Base-by-base conservation (phyloP, 1,140 invertebrate species). In the Heliconius eleuchia region DNA sequence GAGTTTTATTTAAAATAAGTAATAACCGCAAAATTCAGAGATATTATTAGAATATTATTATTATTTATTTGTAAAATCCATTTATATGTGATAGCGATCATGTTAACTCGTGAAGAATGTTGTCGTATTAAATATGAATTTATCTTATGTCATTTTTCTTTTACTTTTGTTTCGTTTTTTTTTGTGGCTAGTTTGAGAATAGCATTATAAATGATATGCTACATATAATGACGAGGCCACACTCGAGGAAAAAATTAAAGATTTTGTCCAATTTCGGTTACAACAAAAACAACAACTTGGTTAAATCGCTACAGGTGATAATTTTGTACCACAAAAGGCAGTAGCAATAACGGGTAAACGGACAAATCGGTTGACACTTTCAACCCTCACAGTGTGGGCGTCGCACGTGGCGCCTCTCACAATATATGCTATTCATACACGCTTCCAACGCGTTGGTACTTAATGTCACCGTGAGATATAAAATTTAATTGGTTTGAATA, bases 321-420 rank as follows among this genome's bases (percentile, higher is more conserved):
- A 73, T 2, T 46, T 73, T 46, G 2, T 73, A 73, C 19, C 42
- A 72, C 39, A 39, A 7, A 46, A 42, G 19, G 34, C 50, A 57
- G 76, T 37, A 39, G 71, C 71, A 34, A 23, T 70, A 78, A 50
- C 71, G 50, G 76, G 30, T 37, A 72, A 71, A 30, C 34, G 71
- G 50, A 78, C 71, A 60, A 78, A 78, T 55, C 30, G 50, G 46
- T 46, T 52, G 27, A 37, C 76, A 52, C 50, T 73, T 73, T 19
- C 72, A 46, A 30, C 72, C 50, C 42, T 73, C 72, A 30, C 72
- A 18, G 74, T 18, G 74, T 76, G 74, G 74, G 74, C 55, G 74
- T 60, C 74, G 27, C 74, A 60, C 74, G 74, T 76, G 74, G 74
- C 74, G 18, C 27, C 60, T 27, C 27, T 66, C 60, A 30, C 60